A percentile compares a stretch with the other conserved stretches of the same genome.
Evolutionary conservation across 2,888 invertebrate species (phyloP).

Genomic region (Heliconius aoede): DNA sequence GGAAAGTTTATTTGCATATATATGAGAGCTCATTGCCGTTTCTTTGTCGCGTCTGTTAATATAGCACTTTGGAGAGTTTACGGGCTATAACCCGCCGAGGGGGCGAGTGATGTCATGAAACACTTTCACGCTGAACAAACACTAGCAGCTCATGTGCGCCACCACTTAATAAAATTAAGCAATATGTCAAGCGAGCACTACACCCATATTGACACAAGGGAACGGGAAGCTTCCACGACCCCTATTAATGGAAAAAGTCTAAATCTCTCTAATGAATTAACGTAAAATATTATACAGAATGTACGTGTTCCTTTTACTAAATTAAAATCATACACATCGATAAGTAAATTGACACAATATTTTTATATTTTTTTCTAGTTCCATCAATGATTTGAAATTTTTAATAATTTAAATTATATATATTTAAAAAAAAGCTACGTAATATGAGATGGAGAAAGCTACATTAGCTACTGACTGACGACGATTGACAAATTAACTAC

Average conservation of each 20-base stretch:
- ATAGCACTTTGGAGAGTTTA: constrained; percentile 72
- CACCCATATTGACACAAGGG: constrained; percentile 71
- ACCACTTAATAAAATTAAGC: constrained; percentile 81
- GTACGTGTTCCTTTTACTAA: constrained; percentile 15
- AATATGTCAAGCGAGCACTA: constrained; percentile 74
- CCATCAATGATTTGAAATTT: neutral
- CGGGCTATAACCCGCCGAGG: constrained; percentile 57
- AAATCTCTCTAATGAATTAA: constrained; percentile 38
- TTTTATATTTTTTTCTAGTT: too few relatives aligned
- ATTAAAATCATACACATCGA: constrained; percentile 14
- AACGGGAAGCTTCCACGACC: constrained; percentile 48
- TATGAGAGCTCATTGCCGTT: constrained; percentile 75
- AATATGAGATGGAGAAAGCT: too few relatives aligned
- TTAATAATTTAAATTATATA: neutral
- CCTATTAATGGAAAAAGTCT: constrained; percentile 47
- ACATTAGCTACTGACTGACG: too few relatives aligned
- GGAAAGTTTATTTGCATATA: constrained; percentile 80
- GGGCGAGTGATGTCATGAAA: constrained; percentile 48
- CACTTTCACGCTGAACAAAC: constrained; percentile 63
- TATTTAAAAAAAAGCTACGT: too few relatives aligned
- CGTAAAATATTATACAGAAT: constrained; percentile 22
- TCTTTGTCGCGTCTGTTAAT: constrained; percentile 73
- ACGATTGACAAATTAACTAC: too few relatives aligned
- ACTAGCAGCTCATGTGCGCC: constrained; percentile 60
- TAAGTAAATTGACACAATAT: neutral